phyloP scores from a whole-genome alignment of 30 jellyfish, hydroid and myxozoan genomes.

The Aurelia coerulea region DNA sequence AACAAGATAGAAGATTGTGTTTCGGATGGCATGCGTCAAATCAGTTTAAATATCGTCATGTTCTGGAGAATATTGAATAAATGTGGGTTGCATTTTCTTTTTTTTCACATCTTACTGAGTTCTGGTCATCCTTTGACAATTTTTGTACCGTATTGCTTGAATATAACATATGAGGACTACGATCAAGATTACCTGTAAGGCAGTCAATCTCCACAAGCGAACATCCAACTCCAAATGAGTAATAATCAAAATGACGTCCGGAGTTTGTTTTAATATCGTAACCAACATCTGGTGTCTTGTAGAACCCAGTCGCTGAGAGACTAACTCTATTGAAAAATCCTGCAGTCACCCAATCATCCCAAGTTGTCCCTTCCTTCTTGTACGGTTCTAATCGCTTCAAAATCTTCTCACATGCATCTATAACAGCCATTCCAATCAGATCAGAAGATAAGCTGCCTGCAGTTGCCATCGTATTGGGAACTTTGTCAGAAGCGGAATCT shows the following conservation, averaged over 20 bases:
- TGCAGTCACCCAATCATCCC: slow-evolving; percentile 39
- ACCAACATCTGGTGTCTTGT: slow-evolving; percentile 28
- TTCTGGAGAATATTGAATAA: no score
- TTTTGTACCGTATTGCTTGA: no score
- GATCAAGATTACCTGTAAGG: slow-evolving; percentile 23
- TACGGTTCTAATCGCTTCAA: slow-evolving; percentile 29
- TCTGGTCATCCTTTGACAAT: no score
- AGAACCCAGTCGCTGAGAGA: slow-evolving; percentile 40
- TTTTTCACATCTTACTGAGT: no score
- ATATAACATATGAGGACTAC: no score
- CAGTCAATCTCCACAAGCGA: slow-evolving; percentile 44
- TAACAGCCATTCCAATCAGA: slow-evolving; percentile 37
- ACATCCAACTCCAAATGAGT: slow-evolving; percentile 38
- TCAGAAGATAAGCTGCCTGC: slow-evolving; percentile 29
- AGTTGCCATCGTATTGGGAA: slow-evolving; percentile 20
- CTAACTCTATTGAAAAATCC: slow-evolving; percentile 33
- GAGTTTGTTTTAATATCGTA: slow-evolving; percentile 32
- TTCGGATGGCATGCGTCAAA: no score
- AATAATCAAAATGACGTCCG: slow-evolving; percentile 13
- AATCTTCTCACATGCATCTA: slow-evolving; percentile 34
- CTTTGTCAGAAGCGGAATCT: slow-evolving; percentile 21
- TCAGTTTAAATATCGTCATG: no score
- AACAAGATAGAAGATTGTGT: no score
- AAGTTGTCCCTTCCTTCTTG: slow-evolving; percentile 1
- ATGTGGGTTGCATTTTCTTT: no score